These are phyloP conservation scores for Drepana arcuata DNA, from an alignment of 1,140 invertebrate genomes.

Conservation along the genomic window DNA sequence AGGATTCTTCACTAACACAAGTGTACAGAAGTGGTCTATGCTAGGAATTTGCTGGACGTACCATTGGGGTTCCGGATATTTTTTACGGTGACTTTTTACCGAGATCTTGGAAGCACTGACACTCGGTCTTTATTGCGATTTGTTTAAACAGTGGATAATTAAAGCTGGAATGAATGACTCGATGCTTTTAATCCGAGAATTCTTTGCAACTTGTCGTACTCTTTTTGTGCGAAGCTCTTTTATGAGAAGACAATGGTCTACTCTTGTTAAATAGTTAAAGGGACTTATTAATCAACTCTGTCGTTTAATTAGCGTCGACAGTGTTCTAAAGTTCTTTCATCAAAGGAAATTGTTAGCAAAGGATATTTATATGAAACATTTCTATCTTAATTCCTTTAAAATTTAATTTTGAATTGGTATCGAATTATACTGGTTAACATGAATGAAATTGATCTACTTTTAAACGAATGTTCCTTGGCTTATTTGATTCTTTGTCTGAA, in stretches of 20 bases:
- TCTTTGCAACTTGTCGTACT: slow-evolving; percentile 39
- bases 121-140: slow-evolving; percentile 57
- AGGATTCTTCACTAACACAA: slow-evolving; percentile 31
- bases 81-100: slow-evolving; percentile 38
- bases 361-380: too few species aligned
- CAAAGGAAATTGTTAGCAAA: too few species aligned
- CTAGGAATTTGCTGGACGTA: slow-evolving; percentile 48
- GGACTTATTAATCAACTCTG: slow-evolving; percentile 52
- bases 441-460: too few species aligned
- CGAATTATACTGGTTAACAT: too few species aligned
- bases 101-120: slow-evolving; percentile 29
- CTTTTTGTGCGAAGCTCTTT: slow-evolving; percentile 36
- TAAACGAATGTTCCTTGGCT: too few species aligned
- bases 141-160: slow-evolving; percentile 68
- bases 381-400: too few species aligned
- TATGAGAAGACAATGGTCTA: slow-evolving; percentile 50
- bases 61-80: slow-evolving; percentile 34
- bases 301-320: slow-evolving; percentile 47
- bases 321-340: slow-evolving; percentile 21
- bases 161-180: slow-evolving; percentile 60
- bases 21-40: slow-evolving; percentile 32
- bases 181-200: slow-evolving; percentile 46
- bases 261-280: slow-evolving; percentile 52
- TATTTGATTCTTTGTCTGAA: too few species aligned
- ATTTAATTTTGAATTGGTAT: too few species aligned